Evolutionary conservation across 2,797 vertebrate species (phyloP).

Genomic region (Premnoplex brunnescens): DNA sequence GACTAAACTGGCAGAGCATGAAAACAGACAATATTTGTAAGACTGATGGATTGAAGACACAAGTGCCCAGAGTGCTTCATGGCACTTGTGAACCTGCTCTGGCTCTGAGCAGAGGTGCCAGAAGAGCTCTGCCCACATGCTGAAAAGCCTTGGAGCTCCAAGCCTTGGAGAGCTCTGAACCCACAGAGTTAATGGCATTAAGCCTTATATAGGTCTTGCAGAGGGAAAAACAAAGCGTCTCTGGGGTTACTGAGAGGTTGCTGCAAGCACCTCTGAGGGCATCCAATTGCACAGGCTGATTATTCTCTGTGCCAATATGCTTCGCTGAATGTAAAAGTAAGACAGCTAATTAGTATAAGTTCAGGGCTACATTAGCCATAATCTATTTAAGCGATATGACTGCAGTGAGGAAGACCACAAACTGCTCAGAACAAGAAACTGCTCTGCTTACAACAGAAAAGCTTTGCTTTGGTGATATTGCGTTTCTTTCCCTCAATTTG

Average conservation of each 20-base stretch:
- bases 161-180: rapidly evolving
- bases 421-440: background rate
- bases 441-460: background rate
- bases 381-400: background rate
- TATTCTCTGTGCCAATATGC: background rate
- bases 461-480: background rate
- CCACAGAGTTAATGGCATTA: background rate
- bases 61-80: background rate
- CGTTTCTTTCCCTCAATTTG: background rate
- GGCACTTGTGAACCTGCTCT: background rate
- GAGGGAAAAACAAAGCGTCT: background rate
- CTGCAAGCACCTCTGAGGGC: background rate
- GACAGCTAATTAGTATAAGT: background rate
- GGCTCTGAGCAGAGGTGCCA: background rate
- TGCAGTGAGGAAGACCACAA: background rate
- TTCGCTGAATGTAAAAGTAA: background rate
- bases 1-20: background rate
- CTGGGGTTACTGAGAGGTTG: background rate
- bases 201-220: background rate
- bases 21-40: background rate
- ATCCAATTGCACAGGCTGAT: background rate
- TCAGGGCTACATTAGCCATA: background rate
- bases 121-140: background rate
- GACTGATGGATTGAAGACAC: rapidly evolving
- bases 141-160: background rate